Evolutionary conservation across 2,797 vertebrate genomes (phyloP).

Genomic region (Anableps anableps): DNA sequence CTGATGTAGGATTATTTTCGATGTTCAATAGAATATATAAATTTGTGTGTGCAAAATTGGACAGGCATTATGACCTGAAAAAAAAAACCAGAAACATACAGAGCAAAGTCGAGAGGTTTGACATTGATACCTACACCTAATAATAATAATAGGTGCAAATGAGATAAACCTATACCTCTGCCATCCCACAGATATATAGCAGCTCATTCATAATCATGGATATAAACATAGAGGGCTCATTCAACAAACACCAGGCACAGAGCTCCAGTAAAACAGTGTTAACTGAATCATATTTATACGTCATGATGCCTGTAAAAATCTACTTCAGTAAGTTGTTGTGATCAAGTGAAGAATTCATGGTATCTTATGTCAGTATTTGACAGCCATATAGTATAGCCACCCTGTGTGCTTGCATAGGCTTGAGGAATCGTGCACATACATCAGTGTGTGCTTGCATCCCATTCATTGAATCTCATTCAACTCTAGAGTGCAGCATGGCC

Average conservation of each 20-base stretch:
- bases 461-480: slow-evolving; percentile 45
- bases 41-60: not conserved
- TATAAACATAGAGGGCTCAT: slow-evolving; percentile 10
- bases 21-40: not conserved
- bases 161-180: slow-evolving; percentile 24
- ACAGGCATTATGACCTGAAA: not conserved
- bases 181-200: slow-evolving; percentile 29
- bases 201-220: slow-evolving; percentile 8
- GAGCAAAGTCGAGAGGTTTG: not conserved
- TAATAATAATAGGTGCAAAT: slow-evolving; percentile 18
- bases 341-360: slow-evolving; percentile 66
- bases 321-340: slow-evolving; percentile 70
- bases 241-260: slow-evolving; percentile 57
- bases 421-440: slow-evolving; percentile 20
- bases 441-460: slow-evolving; percentile 31
- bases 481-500: slow-evolving; percentile 62
- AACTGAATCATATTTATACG: slow-evolving; percentile 89
- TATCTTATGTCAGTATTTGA: slow-evolving; percentile 45
- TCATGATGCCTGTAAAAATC: slow-evolving; percentile 81
- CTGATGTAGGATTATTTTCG: too few relatives aligned
- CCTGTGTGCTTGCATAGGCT: slow-evolving; percentile 12
- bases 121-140: slow-evolving; percentile 12
- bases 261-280: slow-evolving; percentile 73
- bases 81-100: not conserved
- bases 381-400: slow-evolving; percentile 12